phyloP scores from a whole-genome alignment of 2,113 vertebrate species.

The Scomber colias region DNA sequence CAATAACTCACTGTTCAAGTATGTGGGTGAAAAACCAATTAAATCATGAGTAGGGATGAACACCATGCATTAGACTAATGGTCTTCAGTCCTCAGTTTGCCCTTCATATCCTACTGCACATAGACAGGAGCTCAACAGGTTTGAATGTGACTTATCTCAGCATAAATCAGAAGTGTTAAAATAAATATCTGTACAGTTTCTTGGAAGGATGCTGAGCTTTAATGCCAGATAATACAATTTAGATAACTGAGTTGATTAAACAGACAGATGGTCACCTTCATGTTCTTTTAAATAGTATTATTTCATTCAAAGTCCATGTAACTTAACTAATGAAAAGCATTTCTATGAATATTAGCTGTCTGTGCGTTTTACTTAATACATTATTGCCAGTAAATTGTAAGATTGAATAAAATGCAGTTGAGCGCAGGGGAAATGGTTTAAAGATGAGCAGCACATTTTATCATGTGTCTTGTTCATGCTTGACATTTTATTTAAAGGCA shows the following conservation, averaged over 20 bases:
- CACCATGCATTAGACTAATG: too few species aligned
- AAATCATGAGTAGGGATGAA: too few species aligned
- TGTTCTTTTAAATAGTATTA: conserved; percentile 1
- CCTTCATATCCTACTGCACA: too few species aligned
- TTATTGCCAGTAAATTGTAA: background rate
- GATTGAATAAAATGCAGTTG: background rate
- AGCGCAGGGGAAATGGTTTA: background rate
- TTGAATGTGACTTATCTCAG: background rate
- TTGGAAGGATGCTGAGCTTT: background rate
- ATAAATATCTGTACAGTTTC: background rate
- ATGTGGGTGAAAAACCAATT: too few species aligned
- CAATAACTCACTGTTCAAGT: too few species aligned
- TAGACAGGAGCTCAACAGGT: background rate
- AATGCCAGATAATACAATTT: background rate
- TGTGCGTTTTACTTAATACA: background rate
- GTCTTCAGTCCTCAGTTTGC: too few species aligned
- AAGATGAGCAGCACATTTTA: background rate
- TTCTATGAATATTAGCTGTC: background rate
- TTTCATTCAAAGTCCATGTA: background rate
- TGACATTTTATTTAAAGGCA: conserved; percentile 33
- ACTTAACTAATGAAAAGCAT: background rate
- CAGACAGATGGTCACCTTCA: background rate
- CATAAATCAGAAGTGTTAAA: background rate
- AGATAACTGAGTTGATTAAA: conserved; percentile 18
- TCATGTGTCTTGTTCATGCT: background rate